A percentile compares a stretch with the other conserved stretches of the same genome.
These are phyloP conservation scores for Dicentrarchus labrax DNA, from an alignment of 2,113 vertebrate genomes.

Conservation along the genomic window DNA sequence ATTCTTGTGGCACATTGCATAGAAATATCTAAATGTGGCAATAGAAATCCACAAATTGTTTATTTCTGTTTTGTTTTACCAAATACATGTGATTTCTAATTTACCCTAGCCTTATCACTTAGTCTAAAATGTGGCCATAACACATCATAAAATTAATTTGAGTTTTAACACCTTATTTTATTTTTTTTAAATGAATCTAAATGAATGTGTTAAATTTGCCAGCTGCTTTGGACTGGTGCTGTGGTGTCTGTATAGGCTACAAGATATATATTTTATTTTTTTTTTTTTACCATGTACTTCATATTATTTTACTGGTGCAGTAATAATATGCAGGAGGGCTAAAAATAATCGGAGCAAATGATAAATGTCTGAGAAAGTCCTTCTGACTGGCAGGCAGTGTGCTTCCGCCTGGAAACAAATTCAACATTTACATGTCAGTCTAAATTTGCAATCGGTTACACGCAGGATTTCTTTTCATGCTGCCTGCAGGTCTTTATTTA, in stretches of 20 bases:
- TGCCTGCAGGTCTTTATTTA: not conserved
- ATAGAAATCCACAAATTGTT: too few relatives aligned
- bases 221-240: not conserved
- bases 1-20: too few relatives aligned
- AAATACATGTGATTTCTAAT: too few relatives aligned
- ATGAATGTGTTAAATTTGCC: too few relatives aligned
- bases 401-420: conserved; percentile 65
- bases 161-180: too few relatives aligned
- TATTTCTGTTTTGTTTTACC: too few relatives aligned
- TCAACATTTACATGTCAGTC: conserved; percentile 63
- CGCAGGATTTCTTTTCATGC: not conserved
- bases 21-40: too few relatives aligned
- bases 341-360: not conserved
- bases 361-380: conserved; percentile 11
- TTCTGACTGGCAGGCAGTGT: conserved; percentile 19
- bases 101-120: too few relatives aligned
- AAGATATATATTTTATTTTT: not conserved
- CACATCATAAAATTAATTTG: too few relatives aligned
- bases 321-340: not conserved
- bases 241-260: not conserved
- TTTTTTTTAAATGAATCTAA: too few relatives aligned
- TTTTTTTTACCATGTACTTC: not conserved
- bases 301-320: not conserved
- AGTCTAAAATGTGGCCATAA: too few relatives aligned
- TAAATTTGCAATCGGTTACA: conserved; percentile 51